These are phyloP conservation scores for Eurystomus gularis DNA, from an alignment of 2,113 vertebrate genomes.

Conservation along the genomic window DNA sequence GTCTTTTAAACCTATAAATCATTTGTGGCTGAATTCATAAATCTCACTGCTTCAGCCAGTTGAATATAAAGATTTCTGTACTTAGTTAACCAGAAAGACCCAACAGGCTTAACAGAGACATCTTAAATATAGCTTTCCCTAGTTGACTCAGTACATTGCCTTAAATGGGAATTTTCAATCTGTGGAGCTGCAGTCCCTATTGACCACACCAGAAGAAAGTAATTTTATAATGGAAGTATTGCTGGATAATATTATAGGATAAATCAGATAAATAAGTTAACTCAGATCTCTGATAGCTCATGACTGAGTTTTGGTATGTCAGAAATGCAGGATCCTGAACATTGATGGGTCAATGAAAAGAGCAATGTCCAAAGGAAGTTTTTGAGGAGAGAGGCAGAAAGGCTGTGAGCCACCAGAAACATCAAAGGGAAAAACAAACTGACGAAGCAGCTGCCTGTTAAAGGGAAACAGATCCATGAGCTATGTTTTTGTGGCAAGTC, in stretches of 20 bases:
- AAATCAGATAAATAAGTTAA: neutral
- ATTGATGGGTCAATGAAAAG: neutral
- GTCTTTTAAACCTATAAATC: constrained; percentile 27
- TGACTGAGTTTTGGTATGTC: neutral
- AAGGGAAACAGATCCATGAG: neutral
- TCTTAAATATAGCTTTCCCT: constrained; percentile 61
- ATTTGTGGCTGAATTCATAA: constrained; percentile 37
- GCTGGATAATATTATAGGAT: neutral
- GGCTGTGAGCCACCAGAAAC: neutral
- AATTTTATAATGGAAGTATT: neutral
- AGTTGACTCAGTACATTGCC: constrained; percentile 31
- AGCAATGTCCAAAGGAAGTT: neutral
- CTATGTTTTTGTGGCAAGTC: neutral
- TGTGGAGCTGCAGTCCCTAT: neutral
- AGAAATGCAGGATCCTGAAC: neutral
- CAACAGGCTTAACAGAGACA: constrained; percentile 30
- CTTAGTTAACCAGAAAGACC: constrained; percentile 26
- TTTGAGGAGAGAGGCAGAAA: neutral
- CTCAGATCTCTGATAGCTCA: neutral
- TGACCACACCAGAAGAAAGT: constrained; percentile 40
- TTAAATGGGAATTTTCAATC: constrained; percentile 54
- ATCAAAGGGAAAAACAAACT: neutral
- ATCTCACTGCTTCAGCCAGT: neutral
- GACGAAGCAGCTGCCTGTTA: neutral
- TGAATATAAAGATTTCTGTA: constrained; percentile 24